Evolutionary conservation across 2,113 vertebrate genomes (phyloP).

Genomic region (Lamprotornis superbus): DNA sequence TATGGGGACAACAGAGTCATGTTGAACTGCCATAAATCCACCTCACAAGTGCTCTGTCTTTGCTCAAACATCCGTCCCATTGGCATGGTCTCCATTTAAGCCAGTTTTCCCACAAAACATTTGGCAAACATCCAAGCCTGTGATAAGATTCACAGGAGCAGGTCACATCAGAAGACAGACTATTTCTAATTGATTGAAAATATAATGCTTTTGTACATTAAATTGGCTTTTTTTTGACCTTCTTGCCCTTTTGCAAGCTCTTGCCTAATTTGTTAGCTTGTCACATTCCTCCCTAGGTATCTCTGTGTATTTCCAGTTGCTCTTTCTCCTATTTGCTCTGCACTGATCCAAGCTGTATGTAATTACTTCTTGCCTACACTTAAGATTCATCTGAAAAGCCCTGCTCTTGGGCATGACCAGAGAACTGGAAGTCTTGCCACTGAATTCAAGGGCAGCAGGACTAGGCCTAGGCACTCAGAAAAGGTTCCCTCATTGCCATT

Average conservation of each 20-base stretch:
- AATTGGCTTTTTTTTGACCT: background rate
- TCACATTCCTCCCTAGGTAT: background rate
- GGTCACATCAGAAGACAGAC: background rate
- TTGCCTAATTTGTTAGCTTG: background rate
- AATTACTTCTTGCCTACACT: background rate
- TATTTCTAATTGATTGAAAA: background rate
- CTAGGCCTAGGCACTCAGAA: background rate
- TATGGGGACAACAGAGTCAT: background rate
- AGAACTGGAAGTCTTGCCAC: background rate
- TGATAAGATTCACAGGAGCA: background rate
- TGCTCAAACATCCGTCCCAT: background rate
- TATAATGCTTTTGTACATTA: background rate
- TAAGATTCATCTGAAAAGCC: background rate
- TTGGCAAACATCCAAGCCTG: background rate
- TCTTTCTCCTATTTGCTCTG: background rate
- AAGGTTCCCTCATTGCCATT: background rate
- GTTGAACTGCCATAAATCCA: background rate
- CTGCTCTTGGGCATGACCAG: background rate
- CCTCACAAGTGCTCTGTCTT: background rate
- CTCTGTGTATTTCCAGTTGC: background rate
- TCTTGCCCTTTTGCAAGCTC: background rate
- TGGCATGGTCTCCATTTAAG: background rate
- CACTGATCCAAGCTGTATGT: background rate
- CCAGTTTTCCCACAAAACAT: background rate
- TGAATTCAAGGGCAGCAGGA: background rate